phyloP scores from a whole-genome alignment of 2,888 invertebrate species.

The Dusona sp. region DNA sequence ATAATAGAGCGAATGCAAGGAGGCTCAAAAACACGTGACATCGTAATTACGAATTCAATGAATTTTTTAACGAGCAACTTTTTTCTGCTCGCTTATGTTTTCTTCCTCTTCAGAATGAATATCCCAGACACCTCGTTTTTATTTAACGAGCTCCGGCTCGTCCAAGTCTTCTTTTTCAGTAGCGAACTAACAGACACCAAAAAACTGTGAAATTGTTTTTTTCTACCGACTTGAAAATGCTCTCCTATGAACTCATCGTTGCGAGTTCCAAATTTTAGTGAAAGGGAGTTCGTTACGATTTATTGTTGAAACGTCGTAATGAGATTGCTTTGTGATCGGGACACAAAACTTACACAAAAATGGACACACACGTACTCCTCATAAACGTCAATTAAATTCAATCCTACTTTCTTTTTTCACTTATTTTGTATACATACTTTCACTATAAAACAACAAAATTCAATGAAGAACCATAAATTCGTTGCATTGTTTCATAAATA shows the following conservation, averaged over 20 bases:
- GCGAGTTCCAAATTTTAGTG: slow-evolving; percentile 53
- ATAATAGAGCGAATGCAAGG: slow-evolving; percentile 10
- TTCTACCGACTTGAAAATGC: neutral
- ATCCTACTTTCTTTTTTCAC: slow-evolving; percentile 37
- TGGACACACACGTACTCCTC: slow-evolving; percentile 48
- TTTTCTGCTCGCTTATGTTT: slow-evolving; percentile 21
- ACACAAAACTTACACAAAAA: slow-evolving; percentile 31
- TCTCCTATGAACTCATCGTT: slow-evolving; percentile 1
- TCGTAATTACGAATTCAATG: slow-evolving; percentile 44
- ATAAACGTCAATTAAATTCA: slow-evolving; percentile 60
- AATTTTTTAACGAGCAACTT: slow-evolving; percentile 55
- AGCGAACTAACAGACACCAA: neutral
- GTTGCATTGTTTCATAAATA: neutral
- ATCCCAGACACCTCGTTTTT: neutral
- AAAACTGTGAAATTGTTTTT: neutral
- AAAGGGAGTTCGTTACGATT: slow-evolving; percentile 65
- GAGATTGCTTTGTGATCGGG: slow-evolving; percentile 56
- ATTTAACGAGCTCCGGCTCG: neutral
- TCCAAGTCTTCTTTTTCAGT: neutral
- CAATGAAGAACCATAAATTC: neutral
- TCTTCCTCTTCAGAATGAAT: slow-evolving; percentile 4
- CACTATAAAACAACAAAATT: slow-evolving; percentile 15
- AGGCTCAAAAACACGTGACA: slow-evolving; percentile 22
- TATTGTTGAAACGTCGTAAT: slow-evolving; percentile 51
- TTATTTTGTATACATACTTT: slow-evolving; percentile 49